A percentile compares a stretch with the other conserved stretches of the same genome.
These are phyloP conservation scores for Myrmecophaga tridactyla DNA, from an alignment of 2,113 vertebrate species.

Conservation along the genomic window DNA sequence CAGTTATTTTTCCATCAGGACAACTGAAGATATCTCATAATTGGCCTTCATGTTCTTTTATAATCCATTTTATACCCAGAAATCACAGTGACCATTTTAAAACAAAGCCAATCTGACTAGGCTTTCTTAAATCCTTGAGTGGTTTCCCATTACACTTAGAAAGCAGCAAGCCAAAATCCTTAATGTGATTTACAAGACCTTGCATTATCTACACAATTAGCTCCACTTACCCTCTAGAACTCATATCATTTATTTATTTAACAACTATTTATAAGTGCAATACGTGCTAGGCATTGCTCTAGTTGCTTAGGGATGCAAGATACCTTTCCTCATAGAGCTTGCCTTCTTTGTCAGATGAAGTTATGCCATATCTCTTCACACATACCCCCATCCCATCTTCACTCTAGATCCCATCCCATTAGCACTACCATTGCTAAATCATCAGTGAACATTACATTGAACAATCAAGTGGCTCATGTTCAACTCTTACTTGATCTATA, in stretches of 20 bases:
- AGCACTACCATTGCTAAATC: neutral
- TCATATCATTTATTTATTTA: neutral
- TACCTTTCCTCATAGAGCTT: neutral
- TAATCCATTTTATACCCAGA: neutral
- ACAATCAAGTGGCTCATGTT: neutral
- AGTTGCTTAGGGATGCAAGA: neutral
- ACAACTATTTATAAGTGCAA: neutral
- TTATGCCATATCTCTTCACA: neutral
- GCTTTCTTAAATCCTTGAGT: neutral
- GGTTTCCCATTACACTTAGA: neutral
- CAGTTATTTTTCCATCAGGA: neutral
- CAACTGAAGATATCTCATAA: neutral
- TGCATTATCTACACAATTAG: neutral
- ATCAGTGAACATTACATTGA: neutral
- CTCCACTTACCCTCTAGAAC: neutral
- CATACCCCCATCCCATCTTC: neutral
- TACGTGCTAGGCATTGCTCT: neutral
- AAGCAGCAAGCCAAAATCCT: neutral
- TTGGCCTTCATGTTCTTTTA: neutral
- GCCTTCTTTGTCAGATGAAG: neutral
- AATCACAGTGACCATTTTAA: neutral
- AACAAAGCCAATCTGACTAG: neutral
- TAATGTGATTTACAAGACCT: neutral
- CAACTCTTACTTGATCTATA: neutral
- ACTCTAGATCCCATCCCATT: neutral